A percentile compares a stretch with the other conserved stretches of the same genome.
phyloP scores from a whole-genome alignment of 2,797 vertebrate genomes.

The Anguilla anguilla region DNA sequence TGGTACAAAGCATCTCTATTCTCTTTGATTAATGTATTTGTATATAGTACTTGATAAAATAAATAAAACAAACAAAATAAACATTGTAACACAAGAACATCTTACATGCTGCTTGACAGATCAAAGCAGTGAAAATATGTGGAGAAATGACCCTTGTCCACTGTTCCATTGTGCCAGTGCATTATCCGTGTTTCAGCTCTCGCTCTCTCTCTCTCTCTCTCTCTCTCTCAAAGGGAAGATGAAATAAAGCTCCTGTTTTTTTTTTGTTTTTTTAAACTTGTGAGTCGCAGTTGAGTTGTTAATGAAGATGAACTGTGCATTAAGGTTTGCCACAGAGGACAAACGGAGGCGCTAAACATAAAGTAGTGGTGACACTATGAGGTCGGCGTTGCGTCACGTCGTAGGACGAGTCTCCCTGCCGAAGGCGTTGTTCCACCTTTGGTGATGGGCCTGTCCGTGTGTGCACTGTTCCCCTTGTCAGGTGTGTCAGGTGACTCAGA shows the following conservation, averaged over 20 bases:
- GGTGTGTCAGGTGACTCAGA: neutral
- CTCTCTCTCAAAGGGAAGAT: neutral
- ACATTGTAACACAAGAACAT: neutral
- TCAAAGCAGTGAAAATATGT: neutral
- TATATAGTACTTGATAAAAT: neutral
- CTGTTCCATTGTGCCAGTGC: neutral
- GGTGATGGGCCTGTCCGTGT: neutral
- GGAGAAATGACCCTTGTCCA: neutral
- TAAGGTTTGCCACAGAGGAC: constrained; percentile 42
- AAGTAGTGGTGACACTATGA: constrained; percentile 51
- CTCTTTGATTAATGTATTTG: neutral
- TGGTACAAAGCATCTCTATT: neutral
- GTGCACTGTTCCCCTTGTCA: neutral
- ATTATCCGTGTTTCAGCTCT: neutral
- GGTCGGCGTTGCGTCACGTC: no score
- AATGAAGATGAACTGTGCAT: constrained; percentile 56
- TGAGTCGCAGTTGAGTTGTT: constrained; percentile 32
- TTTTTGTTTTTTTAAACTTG: neutral
- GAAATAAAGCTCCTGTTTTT: neutral
- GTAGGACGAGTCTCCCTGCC: neutral
- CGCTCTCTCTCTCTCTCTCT: neutral
- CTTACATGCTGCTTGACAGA: neutral
- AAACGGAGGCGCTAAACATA: constrained; percentile 45
- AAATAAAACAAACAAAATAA: neutral
- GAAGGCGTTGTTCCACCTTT: neutral